These are phyloP conservation scores for Proctacanthus coquilletti DNA, from an alignment of 1,140 invertebrate genomes.

Conservation along the genomic window DNA sequence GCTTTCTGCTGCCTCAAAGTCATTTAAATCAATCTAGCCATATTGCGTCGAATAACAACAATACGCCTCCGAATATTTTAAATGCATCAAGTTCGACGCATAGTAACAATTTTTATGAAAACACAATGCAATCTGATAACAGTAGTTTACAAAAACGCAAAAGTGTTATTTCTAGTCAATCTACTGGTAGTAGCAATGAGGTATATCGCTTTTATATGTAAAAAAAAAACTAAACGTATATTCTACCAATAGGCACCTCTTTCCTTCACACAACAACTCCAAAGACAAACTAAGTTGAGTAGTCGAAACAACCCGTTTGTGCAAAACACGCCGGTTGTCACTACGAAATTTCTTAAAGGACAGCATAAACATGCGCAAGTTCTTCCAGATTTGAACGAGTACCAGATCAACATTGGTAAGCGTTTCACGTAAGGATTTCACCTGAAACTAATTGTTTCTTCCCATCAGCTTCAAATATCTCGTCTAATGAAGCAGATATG, in stretches of 20 bases:
- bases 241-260: conserved; percentile 33
- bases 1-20: conserved; percentile 4
- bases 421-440: background rate
- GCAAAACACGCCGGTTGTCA: conserved; percentile 18
- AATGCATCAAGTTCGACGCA: conserved; percentile 30
- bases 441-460: background rate
- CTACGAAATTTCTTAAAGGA: conserved; percentile 34
- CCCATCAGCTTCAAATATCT: conserved; percentile 18
- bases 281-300: conserved; percentile 32
- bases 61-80: conserved; percentile 14
- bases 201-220: conserved; percentile 10
- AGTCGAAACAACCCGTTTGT: conserved; percentile 23
- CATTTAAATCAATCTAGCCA: conserved; percentile 19
- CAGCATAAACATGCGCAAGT: conserved; percentile 34
- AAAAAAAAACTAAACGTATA: too few relatives aligned
- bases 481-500: conserved; percentile 24
- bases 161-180: conserved; percentile 31
- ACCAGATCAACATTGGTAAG: conserved; percentile 16
- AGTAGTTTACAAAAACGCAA: conserved; percentile 30
- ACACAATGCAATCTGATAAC: conserved; percentile 30
- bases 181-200: conserved; percentile 30
- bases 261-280: conserved; percentile 63
- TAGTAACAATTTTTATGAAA: conserved; percentile 30
- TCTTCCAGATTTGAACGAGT: conserved; percentile 27
- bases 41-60: conserved; percentile 9